Base-by-base conservation (phyloP, 2,113 vertebrate species). In the Cavia porcellus region DNA sequence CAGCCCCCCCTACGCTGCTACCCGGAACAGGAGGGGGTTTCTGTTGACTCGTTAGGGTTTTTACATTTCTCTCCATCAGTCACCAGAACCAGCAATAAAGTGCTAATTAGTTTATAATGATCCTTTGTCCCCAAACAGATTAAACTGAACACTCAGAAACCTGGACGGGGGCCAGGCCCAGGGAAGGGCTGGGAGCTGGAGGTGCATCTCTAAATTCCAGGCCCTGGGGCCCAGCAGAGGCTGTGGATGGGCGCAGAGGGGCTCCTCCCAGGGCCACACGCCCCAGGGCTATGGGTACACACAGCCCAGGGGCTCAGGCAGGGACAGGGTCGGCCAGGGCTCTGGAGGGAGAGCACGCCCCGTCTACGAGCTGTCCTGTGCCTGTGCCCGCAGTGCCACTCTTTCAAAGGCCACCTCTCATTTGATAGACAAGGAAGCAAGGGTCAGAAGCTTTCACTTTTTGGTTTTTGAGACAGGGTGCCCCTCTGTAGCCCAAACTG, bases 31-130 rank as follows among this genome's bases (percentile, higher is more conserved):
- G 50, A 5, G 20, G 94, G n/a, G 11, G 79, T 64, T 32, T 55
- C 17, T 45, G 64, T 93, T 87, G 72, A 79, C 75, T 96, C 81
- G 66, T 92, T 70, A n/a, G 64, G 70, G 64, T 83, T 94, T 93
- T 92, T 87, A 57, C 62, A 80, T 94, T 96, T 87, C 96, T 97
- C 98, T 97, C 97, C 95, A 97, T 98, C 98, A 97, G 96, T 98
- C 98, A 98, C 96, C 98, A 98, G 98, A 97, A 98, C 97, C 97
- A 98, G 98, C 97, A 97, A 97, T 97, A 98, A 98, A 98, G 98
- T 97, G 94, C 97, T 98, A 98, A 98, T 99, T 98, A 98, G 97
- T 97, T 98, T 97, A 98, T 98, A 98, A 98, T 97, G 97, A 98
- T 98, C 97, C 98, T 98, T 8, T 1, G 97, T 98, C 98, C 95